Conservation (phyloP, 35 echinoderm and acorn worm species). For the Heliocidaris tuberculata region DNA sequence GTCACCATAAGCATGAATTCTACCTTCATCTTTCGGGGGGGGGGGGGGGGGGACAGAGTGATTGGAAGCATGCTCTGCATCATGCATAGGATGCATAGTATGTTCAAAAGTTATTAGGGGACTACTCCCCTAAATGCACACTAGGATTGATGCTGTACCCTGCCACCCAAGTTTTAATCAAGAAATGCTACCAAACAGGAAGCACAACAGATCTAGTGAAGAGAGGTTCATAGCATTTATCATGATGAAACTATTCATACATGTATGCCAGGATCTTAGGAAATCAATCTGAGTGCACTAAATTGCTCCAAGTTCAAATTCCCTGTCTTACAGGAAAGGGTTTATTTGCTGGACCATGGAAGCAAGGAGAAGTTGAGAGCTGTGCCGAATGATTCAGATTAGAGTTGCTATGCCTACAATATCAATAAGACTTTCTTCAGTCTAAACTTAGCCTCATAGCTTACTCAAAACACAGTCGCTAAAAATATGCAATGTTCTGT, state of each 20-base stretch:
- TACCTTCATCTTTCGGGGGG: too few species aligned
- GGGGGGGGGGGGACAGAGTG: too few species aligned
- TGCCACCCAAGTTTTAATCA: not conserved
- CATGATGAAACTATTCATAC: not conserved
- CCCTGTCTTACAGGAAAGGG: not conserved
- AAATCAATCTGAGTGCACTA: not conserved
- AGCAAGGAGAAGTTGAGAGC: not conserved
- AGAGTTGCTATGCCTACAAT: slow-evolving; percentile 1
- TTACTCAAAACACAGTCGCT: not conserved
- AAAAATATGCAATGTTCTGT: not conserved
- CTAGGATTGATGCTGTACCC: too few species aligned
- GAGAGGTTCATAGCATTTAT: not conserved
- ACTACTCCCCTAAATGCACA: too few species aligned
- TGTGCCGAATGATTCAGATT: slow-evolving; percentile 1
- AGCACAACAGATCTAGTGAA: not conserved
- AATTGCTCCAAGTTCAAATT: not conserved
- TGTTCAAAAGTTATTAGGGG: too few species aligned
- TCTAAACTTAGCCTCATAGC: not conserved
- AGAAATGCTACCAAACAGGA: not conserved
- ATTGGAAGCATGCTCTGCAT: too few species aligned
- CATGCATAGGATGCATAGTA: too few species aligned
- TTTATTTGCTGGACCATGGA: not conserved
- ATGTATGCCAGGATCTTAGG: not conserved
- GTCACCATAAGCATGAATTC: too few species aligned
- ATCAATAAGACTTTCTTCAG: not conserved